Conservation (phyloP, 2,113 vertebrate genomes). For the Phalacrocorax pelagicus region DNA sequence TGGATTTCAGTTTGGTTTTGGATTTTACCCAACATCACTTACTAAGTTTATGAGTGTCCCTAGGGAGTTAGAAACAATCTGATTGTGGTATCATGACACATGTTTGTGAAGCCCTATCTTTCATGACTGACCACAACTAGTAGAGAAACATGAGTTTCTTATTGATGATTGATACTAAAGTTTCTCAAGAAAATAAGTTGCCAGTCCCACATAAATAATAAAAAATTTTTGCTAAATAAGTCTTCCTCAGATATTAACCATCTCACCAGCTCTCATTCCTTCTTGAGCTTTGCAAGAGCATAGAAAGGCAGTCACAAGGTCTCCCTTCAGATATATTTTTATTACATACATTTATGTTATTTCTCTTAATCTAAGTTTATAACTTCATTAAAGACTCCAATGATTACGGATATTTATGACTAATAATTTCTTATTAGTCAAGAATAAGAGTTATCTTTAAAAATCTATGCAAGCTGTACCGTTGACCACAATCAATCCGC, state of each 20-base stretch:
- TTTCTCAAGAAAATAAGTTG: background rate
- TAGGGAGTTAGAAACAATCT: background rate
- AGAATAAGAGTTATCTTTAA: background rate
- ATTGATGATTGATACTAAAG: background rate
- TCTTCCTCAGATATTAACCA: background rate
- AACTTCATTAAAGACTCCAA: background rate
- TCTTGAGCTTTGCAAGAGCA: background rate
- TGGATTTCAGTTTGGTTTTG: background rate
- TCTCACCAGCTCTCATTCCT: background rate
- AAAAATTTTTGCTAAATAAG: background rate
- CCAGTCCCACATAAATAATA: background rate
- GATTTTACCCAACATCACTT: background rate
- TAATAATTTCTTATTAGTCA: background rate
- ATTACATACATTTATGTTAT: background rate
- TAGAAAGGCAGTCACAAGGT: background rate
- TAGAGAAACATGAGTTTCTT: background rate
- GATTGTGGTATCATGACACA: rapidly evolving
- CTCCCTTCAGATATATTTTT: background rate
- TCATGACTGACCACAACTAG: background rate
- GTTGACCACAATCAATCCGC: background rate
- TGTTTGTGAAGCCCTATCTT: background rate
- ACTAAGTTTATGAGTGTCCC: background rate
- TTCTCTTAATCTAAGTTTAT: background rate
- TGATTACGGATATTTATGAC: background rate
- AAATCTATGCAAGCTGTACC: background rate